Evolutionary conservation across 1,140 invertebrate species (phyloP), one percentile per base, ranked within the genome.

Genomic region (Papilio helenus): DNA sequence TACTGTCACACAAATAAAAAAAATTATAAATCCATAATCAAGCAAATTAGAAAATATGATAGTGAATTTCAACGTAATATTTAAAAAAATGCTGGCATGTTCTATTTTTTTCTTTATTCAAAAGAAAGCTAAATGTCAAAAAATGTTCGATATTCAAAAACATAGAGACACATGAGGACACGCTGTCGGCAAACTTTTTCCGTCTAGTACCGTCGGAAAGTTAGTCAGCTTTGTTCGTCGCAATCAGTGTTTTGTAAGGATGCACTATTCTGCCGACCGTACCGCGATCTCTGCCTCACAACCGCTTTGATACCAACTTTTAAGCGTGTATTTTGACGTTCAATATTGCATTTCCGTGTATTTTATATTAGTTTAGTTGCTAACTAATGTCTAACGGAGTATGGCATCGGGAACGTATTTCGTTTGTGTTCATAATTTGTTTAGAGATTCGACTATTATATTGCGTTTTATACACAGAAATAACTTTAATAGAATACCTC

Each of bases 221-320:
- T 93, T 89, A 80, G 81, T 76, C 55, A 74, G 84, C 89, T 91
- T 90, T 91, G 89, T 91, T 87, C 81, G 82, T 84, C 77, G 87
- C 92, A 94, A 92, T 93, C 92, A 91, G 83, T 88, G 85, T 88
- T 89, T 93, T 93, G 90, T 93, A 93, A 94, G 93, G 93, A 93
- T 94, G 89, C 92, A 85, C 88, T 86, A 83, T 86, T 91, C 87
- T 92, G 91, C 90, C 81, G 81, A 91, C 92, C 85, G 87, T 92
- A 93, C 91, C 86, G 78, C 87, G 91, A 90, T 90, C 89, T 90
- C 46, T 49, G 46, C 46, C 46, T 55, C 84, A 87, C 87, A 90
- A 91, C 79, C 86, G 90, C 90, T 93, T 93, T 94, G 92, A 94
- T 90, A 88, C 87, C 86, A 93, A 94, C 92, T 94, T 94, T 93